Base-by-base conservation (phyloP, 2,797 vertebrate species). In the Sebastes minor region DNA sequence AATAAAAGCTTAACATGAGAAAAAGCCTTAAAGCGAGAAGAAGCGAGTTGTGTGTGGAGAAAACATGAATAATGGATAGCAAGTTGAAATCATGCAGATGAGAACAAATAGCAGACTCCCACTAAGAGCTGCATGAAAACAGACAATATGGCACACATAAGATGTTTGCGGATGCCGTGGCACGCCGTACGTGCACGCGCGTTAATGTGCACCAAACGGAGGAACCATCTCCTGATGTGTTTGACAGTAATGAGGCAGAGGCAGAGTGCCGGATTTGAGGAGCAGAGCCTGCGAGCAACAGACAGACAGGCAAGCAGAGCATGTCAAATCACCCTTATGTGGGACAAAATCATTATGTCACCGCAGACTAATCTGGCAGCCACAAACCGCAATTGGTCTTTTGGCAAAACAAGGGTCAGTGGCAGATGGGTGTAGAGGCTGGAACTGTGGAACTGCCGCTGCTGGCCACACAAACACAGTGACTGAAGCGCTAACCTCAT, bases 41-140 rank as follows among this genome's bases (percentile, higher is more conserved):
- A 80, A 66, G 81, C 59, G 79, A 85, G 81, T 82, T 84, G 74
- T 85, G 84, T 84, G 82, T 77, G 72, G 62, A 85, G 62, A 80
- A 81, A 74, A 67, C 84, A 93, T 94, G 88, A 94, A 95, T 93
- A 92, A 94, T 94, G 83, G 83, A 94, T 88, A 64, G 53, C 49
- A 56, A 81, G 82, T 13, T 67, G 81, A 89, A 90, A 86, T 84
- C 86, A 90, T 91, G 88, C 81, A 90, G 88, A 92, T 93, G 89
- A 93, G 86, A 91, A 86, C 91, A 93, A 92, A 89, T 86, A 85
- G 79, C 63, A 74, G 62, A 77, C 28, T 87, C 65, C 56, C 78
- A 81, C 61, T 75, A 86, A 90, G 74, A 72, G 53, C 30, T 49
- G 82, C 82, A 70, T 85, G 76, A 78, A 83, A 91, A 76, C 33